Conservation (phyloP, 2,113 vertebrate genomes). For the Myiagra hebetior region DNA sequence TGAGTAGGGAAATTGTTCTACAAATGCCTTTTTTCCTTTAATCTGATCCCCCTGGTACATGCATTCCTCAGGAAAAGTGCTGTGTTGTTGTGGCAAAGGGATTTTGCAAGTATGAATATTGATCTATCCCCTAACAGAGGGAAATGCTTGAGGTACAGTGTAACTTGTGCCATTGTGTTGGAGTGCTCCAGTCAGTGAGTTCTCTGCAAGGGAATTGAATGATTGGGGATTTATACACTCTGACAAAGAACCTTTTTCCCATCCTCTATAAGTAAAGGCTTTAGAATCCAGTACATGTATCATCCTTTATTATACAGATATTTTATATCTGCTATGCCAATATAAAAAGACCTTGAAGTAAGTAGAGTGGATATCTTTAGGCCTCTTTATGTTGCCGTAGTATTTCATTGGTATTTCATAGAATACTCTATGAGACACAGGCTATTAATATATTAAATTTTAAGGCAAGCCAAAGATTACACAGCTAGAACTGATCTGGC, state of each 20-base stretch:
- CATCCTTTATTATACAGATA: not conserved
- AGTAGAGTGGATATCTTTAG: not conserved
- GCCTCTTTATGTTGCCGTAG: not conserved
- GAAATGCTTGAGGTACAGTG: not conserved
- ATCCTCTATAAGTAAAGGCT: not conserved
- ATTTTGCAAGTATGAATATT: not conserved
- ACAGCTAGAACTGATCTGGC: not conserved
- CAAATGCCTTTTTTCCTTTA: not conserved
- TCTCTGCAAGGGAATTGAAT: not conserved
- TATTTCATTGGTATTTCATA: not conserved
- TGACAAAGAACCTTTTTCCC: not conserved
- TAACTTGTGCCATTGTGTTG: not conserved
- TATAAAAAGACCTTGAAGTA: not conserved
- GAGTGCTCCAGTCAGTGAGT: not conserved
- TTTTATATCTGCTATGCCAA: not conserved
- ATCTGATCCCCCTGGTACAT: not conserved
- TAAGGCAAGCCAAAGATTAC: not conserved
- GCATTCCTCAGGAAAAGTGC: not conserved
- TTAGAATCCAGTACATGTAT: not conserved
- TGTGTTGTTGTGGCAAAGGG: not conserved
- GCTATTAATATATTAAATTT: not conserved
- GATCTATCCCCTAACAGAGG: not conserved
- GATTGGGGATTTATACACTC: not conserved
- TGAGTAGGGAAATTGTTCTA: conserved; percentile 29
- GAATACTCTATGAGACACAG: not conserved